Percentiles rank a stretch among this genome's conserved stretches.
Conservation (phyloP, 2,113 vertebrate genomes). For the Ginglymostoma cirratum region DNA sequence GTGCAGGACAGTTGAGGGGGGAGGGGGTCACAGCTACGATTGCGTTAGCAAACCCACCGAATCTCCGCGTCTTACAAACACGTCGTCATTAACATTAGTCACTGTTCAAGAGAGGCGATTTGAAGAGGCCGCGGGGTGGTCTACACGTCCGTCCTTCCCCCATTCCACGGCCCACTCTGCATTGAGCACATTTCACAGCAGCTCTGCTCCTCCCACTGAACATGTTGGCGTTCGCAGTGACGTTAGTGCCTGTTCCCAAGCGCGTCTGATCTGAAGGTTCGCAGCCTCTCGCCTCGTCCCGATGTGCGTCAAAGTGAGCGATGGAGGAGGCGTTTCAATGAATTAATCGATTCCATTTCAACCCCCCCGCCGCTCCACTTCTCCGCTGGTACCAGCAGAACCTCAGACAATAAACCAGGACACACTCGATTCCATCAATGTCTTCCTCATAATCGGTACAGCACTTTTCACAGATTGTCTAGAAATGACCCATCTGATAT, state of each 20-base stretch:
- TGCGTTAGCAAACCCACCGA: not conserved
- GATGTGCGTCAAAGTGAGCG: constrained; percentile 4
- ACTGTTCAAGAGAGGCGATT: not conserved
- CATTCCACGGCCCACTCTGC: not conserved
- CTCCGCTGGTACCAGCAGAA: not conserved
- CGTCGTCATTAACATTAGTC: not conserved
- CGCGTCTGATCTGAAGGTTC: not conserved
- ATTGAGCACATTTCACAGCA: too few species aligned
- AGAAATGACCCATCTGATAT: not conserved
- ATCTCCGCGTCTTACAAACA: not conserved
- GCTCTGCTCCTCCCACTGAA: constrained; percentile 57
- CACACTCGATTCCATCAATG: not conserved
- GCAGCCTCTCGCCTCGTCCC: not conserved
- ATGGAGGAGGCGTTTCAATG: constrained; percentile 26
- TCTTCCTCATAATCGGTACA: not conserved
- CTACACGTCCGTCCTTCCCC: not conserved
- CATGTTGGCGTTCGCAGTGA: constrained; percentile 5
- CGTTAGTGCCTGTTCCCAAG: not conserved
- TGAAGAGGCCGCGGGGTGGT: not conserved
- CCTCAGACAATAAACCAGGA: not conserved
- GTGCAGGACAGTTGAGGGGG: not conserved
- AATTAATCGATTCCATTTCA: constrained; percentile 7
- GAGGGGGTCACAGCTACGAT: not conserved
- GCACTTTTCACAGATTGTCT: not conserved
- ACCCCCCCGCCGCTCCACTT: not conserved